A percentile compares a stretch with the other conserved stretches of the same genome.
phyloP scores from a whole-genome alignment of 2,888 invertebrate species.

The Acleris laterana region DNA sequence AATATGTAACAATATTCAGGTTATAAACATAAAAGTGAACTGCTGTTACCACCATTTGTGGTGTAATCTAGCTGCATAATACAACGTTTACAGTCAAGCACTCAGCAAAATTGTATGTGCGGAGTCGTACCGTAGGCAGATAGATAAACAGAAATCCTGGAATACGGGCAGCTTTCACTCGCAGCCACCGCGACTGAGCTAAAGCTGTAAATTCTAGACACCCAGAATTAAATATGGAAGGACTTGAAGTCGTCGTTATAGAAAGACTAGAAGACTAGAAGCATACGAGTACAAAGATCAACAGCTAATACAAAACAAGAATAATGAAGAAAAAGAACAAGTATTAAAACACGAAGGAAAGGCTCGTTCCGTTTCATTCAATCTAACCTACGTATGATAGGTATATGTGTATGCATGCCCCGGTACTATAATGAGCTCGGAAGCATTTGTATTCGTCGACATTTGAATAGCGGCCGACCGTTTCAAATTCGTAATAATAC shows the following conservation, averaged over 20 bases:
- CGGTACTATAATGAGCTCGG: slow-evolving; percentile 51
- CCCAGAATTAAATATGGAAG: not conserved
- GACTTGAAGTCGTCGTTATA: not conserved
- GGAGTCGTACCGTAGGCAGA: slow-evolving; percentile 23
- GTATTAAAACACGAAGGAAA: slow-evolving; percentile 30
- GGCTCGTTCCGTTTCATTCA: slow-evolving; percentile 34
- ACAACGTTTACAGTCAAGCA: slow-evolving; percentile 41
- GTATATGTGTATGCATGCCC: slow-evolving; percentile 35
- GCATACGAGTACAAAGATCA: no score
- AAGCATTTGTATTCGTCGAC: slow-evolving; percentile 53
- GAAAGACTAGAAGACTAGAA: no score
- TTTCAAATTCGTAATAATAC: slow-evolving; percentile 50
- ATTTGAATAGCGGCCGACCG: slow-evolving; percentile 54
- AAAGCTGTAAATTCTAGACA: slow-evolving; percentile 6
- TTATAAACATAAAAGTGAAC: slow-evolving; percentile 32
- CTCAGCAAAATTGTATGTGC: slow-evolving; percentile 46
- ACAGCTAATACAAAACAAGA: slow-evolving; percentile 17
- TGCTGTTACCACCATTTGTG: slow-evolving; percentile 35
- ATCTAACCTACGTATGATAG: slow-evolving; percentile 33
- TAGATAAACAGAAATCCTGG: slow-evolving; percentile 29
- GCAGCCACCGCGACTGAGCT: slow-evolving; percentile 1
- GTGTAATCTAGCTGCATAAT: slow-evolving; percentile 31
- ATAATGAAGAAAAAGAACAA: slow-evolving; percentile 32
- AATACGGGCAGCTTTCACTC: slow-evolving; percentile 7
- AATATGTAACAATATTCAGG: slow-evolving; percentile 33